Base-by-base conservation (phyloP, 2,888 invertebrate species). In the Cremastobaeus sp. region DNA sequence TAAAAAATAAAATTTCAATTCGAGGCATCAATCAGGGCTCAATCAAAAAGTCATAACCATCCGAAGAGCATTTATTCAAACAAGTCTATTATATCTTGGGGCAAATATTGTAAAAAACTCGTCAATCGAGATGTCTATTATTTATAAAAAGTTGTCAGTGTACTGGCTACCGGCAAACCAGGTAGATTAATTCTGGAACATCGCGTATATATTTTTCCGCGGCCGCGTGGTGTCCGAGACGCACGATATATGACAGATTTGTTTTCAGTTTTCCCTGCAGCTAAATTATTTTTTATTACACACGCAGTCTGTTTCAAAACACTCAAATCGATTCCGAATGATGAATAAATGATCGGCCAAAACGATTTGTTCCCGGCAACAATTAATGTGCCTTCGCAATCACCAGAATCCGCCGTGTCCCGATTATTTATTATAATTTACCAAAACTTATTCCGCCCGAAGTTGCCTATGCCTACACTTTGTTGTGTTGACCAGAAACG, bases 11-110 rank as follows among this genome's bases (percentile, higher is more conserved):
- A 59, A 52, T 59, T 59, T 52, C 59, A 37, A 37, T 52, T 45
- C 59, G 43, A 35, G 45, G 68, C 43, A 68, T 68, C 68, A 59
- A 68, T 68, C 68, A 68, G 43, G 28, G 28, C 35, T 50, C 68
- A 68, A 68, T 68, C 68, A 68, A 68, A 68, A 68, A 68, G 68
- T 68, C 59, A 68, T 59, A 68, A 68, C 68, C 43, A 50, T 66
- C 34, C 43, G 57, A 35, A 66, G 50, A 57, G 50, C 66, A 66
- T 66, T 66, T 57, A 43, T 66, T 66, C 48, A 66, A 66, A 66
- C 57, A 57, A 66, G 50, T 66, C 66, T 41, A 66, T 66, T 66
- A 66, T 57, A 66, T 41, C 57, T 57, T 50, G 48, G 45, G 15
- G 50, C 55, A 66, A 66, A 66, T 66, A 66, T 50, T 57, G 57